Evolutionary conservation across 2,888 invertebrate species (phyloP).

Genomic region (Andrena camellia): DNA sequence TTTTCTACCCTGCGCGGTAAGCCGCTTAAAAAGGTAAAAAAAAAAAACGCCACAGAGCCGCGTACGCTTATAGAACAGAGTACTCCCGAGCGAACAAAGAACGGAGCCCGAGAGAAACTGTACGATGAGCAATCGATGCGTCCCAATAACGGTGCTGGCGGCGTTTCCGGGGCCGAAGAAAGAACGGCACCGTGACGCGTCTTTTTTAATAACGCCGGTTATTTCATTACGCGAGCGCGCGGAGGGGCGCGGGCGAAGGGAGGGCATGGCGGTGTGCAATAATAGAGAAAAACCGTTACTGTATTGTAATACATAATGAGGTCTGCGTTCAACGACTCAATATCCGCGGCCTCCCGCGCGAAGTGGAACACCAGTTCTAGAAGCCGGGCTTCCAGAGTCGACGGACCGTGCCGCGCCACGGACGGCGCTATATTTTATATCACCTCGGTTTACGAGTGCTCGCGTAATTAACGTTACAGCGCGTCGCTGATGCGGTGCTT

Average conservation of each 20-base stretch:
- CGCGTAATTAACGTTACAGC: constrained; percentile 63
- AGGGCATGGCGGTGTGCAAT: constrained; percentile 28
- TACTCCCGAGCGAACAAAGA: constrained; percentile 18
- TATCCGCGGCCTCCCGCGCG: constrained; percentile 37
- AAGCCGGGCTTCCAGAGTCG: constrained; percentile 12
- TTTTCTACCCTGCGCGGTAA: not conserved
- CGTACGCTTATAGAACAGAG: not conserved
- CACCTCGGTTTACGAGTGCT: constrained; percentile 64
- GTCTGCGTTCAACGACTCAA: constrained; percentile 57
- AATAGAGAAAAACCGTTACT: constrained; percentile 32
- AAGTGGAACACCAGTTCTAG: constrained; percentile 12
- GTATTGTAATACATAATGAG: constrained; percentile 66
- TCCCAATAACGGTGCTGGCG: constrained; percentile 16
- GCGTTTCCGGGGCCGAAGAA: constrained; percentile 5
- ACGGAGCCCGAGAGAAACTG: not conserved
- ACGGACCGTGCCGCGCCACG: not conserved
- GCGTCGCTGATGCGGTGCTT: constrained; percentile 55
- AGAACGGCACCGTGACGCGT: constrained; percentile 20
- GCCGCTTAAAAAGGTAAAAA: constrained; percentile 7
- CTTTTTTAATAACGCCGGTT: constrained; percentile 59
- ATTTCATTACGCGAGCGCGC: constrained; percentile 8
- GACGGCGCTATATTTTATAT: constrained; percentile 64
- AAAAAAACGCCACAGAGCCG: constrained; percentile 1
- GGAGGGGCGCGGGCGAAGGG: not conserved
- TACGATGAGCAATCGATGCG: constrained; percentile 15